Evolutionary conservation across 2,888 invertebrate species (phyloP), one percentile per base, ranked within the genome.

Genomic region (Hypolimnas misippus): DNA sequence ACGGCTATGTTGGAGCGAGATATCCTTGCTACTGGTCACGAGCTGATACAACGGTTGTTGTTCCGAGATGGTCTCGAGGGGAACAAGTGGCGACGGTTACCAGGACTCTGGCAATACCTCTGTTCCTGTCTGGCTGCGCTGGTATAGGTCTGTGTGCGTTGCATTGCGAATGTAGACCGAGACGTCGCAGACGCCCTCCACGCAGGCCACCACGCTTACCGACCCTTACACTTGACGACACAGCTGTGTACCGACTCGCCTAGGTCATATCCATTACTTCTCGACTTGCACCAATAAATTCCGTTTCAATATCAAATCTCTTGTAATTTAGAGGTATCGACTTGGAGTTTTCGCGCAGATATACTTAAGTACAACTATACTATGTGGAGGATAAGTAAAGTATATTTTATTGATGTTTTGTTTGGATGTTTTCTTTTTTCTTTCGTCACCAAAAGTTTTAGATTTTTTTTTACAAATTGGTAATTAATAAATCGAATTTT

Each of bases 111-210:
- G 96, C 96, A 62, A 94, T 97, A 74, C 97, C 97, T 67, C 94
- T 97, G 87, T 95, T 96, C 77, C 94, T 97, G 78, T 96, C 97
- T 58, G 93, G 96, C 72, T 95, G 96, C 75, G 96, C 97, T 70
- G 97, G 97, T 62, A 95, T 97, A 71, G 96, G 96, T 29, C 93
- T 97, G 64, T 97, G 97, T 87, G 95, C 97, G 63, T 94, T 97
- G 94, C 97, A 97, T 85, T 97, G 97, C 86, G 97, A 97, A 86
- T 97, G 97, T 87, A 93, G 95, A 71, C 86, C 96, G 88, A 93
- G 95, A 74, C 93, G 95, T 72, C 93, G 95, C 79, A 86, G 94
- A 79, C 89, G 94, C 86, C 89, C 95, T 81, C 90, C 95, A 21
- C 92, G 94, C 63, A 91, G 95, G 63, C 94, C 95, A 64, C 94